Evolutionary conservation across 2,113 vertebrate genomes (phyloP), one percentile per base, ranked within the genome.

Genomic region (Bothrops jararaca): DNA sequence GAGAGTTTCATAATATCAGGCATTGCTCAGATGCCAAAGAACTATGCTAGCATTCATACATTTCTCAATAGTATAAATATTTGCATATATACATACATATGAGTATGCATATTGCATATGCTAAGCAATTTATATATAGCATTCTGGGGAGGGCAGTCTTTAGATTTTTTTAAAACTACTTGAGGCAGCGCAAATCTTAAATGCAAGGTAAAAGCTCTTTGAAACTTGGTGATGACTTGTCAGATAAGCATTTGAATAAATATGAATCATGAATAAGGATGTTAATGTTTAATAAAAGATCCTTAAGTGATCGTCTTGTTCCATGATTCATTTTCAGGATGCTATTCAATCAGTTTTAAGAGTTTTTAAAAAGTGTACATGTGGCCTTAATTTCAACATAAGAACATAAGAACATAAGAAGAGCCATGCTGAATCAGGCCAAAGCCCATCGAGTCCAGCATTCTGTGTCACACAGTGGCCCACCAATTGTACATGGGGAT

Each of bases 331-430:
- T 91, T 91, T n/a, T 89, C 92, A 93, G 39, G 9, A 86, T 94
- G 91, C 50, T 89, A 94, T 95, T 95, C 93, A 95, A 95, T 95
- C 95, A 92, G 42, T 91, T 60, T 88, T 91, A 87, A 50, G 50
- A 22, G 34, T 39, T 57, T 60, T 91, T 90, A 93, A 29, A 93
- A 89, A 86, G 89, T 91, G 88, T 93, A 88, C 92, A 93, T 88
- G 42, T 42, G 93, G 23, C 86, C 89, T 29, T 90, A 60, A 94
- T 42, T 95, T 95, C 92, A 94, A n/a, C n/a, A n/a, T n/a, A n/a
- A n/a, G n/a, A n/a, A n/a, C n/a, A n/a, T n/a, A n/a, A n/a, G n/a
- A n/a, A n/a, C n/a, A n/a, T n/a, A n/a, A n/a, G n/a, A n/a, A n/a
- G n/a, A n/a, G n/a, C n/a, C n/a, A n/a, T n/a, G n/a, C n/a, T n/a